Conservation (phyloP, 2,797 vertebrate species). For the Steatocranus sp. region DNA sequence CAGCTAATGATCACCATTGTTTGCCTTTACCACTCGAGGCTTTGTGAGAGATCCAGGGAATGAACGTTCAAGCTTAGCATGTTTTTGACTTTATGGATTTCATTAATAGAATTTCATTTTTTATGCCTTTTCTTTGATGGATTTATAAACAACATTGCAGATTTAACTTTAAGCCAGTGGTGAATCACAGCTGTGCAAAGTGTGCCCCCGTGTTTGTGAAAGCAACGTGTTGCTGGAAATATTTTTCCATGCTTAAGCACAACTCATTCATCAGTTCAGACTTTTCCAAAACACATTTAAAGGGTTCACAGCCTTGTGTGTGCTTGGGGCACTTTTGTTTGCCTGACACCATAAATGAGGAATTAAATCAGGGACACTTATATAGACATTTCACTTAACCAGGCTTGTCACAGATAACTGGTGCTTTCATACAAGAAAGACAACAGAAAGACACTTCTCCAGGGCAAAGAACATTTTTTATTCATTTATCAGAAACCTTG, state of each 20-base stretch:
- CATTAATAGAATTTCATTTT: background rate
- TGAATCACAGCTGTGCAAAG: background rate
- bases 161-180: background rate
- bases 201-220: slow-evolving; percentile 5
- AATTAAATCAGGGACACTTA: slow-evolving; percentile 28
- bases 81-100: background rate
- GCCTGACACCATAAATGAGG: slow-evolving; percentile 13
- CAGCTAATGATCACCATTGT: slow-evolving; percentile 41
- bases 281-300: slow-evolving; percentile 55
- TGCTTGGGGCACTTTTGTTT: slow-evolving; percentile 28
- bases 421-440: slow-evolving; percentile 12
- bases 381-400: slow-evolving; percentile 28
- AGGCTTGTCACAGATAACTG: slow-evolving; percentile 9
- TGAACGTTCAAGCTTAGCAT: background rate
- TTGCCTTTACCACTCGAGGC: background rate
- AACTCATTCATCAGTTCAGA: slow-evolving; percentile 43
- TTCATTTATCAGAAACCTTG: background rate
- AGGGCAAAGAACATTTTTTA: background rate
- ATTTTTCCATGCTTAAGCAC: slow-evolving; percentile 49
- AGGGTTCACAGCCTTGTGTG: slow-evolving; percentile 23
- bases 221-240: slow-evolving; percentile 27
- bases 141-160: background rate
- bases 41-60: background rate
- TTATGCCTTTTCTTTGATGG: background rate
- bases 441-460: background rate